Evolutionary conservation across 2,888 invertebrate species (phyloP), one percentile per base, ranked within the genome.

Genomic region (Saturnia pavonia): DNA sequence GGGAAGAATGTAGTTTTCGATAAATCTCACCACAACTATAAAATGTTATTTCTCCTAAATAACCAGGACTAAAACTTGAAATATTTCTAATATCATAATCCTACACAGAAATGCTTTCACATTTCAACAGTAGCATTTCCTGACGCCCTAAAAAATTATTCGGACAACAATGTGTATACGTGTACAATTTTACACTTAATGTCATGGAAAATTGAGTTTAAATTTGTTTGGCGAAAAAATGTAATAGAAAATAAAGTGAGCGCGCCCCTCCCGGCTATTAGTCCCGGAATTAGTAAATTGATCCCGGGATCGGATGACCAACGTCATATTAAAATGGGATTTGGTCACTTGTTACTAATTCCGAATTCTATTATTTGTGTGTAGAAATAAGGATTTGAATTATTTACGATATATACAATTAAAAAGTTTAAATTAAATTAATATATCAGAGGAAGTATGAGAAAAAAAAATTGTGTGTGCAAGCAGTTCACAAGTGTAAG

Each of bases 61-160:
- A 78, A 79, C 79, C 79, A 82, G 80, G 80, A 85, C 80, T 78
- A 80, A 82, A 85, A 86, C 86, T 88, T 86, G 82, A 80, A 80
- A 80, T 83, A 83, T 83, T 83, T 83, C 79, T 91, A 90, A 91
- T 90, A 92, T 89, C 88, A 92, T 93, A 92, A 92, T 92, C 92
- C 91, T 89, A 94, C 93, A 94, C 78, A 83, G 90, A 91, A 94
- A 94, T 92, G 93, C 93, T 94, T 91, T 94, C 85, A 93, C 90
- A 89, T 91, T 88, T 85, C 85, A 80, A 83, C 85, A 81, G 75
- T 78, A 83, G 81, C 80, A 76, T 79, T 84, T 81, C 81, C 75
- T 78, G 80, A 77, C 85, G 83, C 88, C 90, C 89, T 87, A 82
- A 87, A 86, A 90, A 90, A 88, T 86, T 84, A 85, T 88, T 82